Evolutionary conservation across 2,888 invertebrate genomes (phyloP), one percentile per base, ranked within the genome.

Genomic region (Lithophane leautieri): DNA sequence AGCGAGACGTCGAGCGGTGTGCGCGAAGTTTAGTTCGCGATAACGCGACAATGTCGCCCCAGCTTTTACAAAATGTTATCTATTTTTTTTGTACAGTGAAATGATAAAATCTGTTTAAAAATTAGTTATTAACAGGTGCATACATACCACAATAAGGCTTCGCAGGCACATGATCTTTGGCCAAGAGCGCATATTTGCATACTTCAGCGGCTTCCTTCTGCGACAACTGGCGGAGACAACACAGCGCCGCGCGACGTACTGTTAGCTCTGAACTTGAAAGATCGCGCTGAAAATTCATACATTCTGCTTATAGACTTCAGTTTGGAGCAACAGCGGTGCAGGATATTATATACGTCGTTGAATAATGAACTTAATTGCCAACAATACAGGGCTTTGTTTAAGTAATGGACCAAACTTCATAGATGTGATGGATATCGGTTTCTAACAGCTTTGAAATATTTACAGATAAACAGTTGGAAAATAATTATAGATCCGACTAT

Each of bases 201-300:
- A 99, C 99, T 95, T 99, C 99, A 84, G 98, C 98, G 0, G 99
- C 99, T 93, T 99, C 99, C 66, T 99, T 97, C 93, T 99, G 99
- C 12, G 99, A 98, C 86, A 99, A 94, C 94, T 99, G 99, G 0
- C 99, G 97, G 63, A 99, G 96, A 92, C 99, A 99, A 11, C 99
- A 98, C 65, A 99, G 98, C 0, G 99, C 98, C 11, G 99, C 99
- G 93, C 99, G 98, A 42, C 99, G 97, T 22, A 99, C 97, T 68
- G 99, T 97, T 71, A 99, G 95, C 96, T 99, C 99, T 62, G 98
- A 98, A 91, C 98, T 99, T 0, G 98, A 98, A 74, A 99, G 95
- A 47, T 98, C 99, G 85, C 98, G 97, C 98, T 98, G 91, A 0
- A 76, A 73, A 52, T 50, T 22, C 3, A 22, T 50, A 50, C 0